Conservation (phyloP, 2,797 vertebrate genomes). For the Phyllotis vaccarum region DNA sequence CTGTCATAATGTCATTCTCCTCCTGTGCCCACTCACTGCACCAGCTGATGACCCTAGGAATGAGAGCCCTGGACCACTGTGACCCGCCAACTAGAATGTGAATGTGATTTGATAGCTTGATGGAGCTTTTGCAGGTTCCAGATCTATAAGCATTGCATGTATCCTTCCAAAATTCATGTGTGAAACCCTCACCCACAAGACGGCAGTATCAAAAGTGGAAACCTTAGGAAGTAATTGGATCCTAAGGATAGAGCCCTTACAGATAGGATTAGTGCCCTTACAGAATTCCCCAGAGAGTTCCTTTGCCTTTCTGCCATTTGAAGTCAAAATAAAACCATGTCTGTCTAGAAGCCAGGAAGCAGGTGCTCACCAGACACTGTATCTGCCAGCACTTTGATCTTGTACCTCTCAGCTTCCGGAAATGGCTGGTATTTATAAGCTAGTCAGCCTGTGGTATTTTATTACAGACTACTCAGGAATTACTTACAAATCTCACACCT, state of each 20-base stretch:
- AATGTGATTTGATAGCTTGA: not conserved
- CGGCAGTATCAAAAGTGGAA: not conserved
- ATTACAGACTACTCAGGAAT: not conserved
- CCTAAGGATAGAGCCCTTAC: not conserved
- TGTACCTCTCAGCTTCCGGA: not conserved
- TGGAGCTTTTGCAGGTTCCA: not conserved
- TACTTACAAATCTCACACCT: not conserved
- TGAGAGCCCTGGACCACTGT: not conserved
- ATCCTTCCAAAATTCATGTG: not conserved
- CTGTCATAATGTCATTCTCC: not conserved
- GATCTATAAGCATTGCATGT: not conserved
- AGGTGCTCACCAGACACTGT: not conserved
- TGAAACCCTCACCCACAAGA: not conserved
- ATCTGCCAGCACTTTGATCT: not conserved
- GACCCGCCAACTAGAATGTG: not conserved
- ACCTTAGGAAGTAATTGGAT: not conserved
- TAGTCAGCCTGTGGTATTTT: not conserved
- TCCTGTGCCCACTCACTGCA: not conserved
- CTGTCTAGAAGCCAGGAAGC: not conserved
- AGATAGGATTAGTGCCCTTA: not conserved
- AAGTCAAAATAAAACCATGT: not conserved
- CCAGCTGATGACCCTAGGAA: not conserved
- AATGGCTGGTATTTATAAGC: not conserved
- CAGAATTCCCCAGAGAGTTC: not conserved
- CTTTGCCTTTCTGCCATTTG: not conserved